Percentiles rank a stretch among this genome's conserved stretches.
Conservation (phyloP, 2,888 invertebrate species). For the Eucriotettix oculatus region DNA sequence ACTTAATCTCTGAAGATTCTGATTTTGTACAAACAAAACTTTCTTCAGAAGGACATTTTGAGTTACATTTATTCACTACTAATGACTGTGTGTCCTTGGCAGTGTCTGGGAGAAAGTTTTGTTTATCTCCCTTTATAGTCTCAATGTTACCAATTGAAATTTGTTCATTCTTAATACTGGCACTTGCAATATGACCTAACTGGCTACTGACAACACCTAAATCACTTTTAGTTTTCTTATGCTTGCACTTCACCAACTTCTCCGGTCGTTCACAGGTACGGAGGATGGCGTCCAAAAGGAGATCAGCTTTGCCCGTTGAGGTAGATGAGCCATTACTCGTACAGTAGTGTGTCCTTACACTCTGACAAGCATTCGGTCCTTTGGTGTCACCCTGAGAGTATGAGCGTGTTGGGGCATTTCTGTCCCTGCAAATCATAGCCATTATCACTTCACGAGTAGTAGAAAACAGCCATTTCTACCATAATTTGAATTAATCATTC, state of each 20-base stretch:
- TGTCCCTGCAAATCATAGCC: constrained; percentile 3
- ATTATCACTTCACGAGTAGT: background rate
- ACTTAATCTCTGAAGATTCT: background rate
- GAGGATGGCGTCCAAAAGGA: constrained; percentile 37
- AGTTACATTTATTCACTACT: no score
- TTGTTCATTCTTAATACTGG: background rate
- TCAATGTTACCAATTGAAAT: background rate
- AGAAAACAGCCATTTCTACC: no score
- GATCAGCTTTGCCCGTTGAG: constrained; percentile 28
- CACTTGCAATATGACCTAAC: background rate
- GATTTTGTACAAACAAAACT: no score
- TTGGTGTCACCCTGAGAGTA: background rate
- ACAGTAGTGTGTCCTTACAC: no score
- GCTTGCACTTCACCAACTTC: constrained; percentile 10
- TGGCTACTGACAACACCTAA: background rate
- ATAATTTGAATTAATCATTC: no score
- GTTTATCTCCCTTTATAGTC: background rate
- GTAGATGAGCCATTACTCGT: constrained; percentile 1
- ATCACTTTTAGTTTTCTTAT: background rate
- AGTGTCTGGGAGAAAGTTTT: no score
- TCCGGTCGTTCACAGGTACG: constrained; percentile 22
- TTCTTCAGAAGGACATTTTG: no score
- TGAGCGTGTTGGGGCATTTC: constrained; percentile 3
- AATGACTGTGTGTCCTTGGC: no score
- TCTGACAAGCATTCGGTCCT: no score